These are phyloP conservation scores for Molossus alvarezi DNA, from an alignment of 2,797 vertebrate species.

Conservation along the genomic window DNA sequence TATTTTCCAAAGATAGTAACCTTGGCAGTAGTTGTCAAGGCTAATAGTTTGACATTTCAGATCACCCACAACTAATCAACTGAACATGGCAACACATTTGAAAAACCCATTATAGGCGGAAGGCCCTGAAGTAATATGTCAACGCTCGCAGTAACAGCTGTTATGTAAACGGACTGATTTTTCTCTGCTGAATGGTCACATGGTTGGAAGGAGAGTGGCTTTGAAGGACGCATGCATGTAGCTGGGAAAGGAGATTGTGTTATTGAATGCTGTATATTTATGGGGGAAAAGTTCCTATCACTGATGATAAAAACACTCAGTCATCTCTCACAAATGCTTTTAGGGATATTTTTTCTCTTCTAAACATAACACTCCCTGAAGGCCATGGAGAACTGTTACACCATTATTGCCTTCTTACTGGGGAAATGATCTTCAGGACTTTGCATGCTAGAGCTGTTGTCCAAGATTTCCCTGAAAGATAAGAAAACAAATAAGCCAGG, in stretches of 20 bases:
- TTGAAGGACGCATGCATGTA: conserved; percentile 59
- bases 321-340: conserved; percentile 72
- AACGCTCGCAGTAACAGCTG: conserved; percentile 73
- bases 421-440: conserved; percentile 36
- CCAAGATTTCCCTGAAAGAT: conserved; percentile 62
- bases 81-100: conserved; percentile 88
- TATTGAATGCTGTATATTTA: conserved; percentile 76
- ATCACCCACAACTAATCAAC: conserved; percentile 90
- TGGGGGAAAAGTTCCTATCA: conserved; percentile 75
- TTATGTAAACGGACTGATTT: conserved; percentile 77
- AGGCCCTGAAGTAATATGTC: conserved; percentile 83
- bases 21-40: conserved; percentile 86
- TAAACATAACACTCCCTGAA: conserved; percentile 34
- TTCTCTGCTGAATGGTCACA: conserved; percentile 69
- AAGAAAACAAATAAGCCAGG: neutral
- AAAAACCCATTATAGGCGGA: conserved; percentile 87
- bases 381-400: conserved; percentile 47
- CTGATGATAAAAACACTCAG: conserved; percentile 75
- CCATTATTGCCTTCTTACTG: conserved; percentile 55
- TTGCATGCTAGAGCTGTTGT: neutral
- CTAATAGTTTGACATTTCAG: conserved; percentile 92
- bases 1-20: conserved; percentile 83
- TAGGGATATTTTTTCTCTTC: conserved; percentile 66
- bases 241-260: conserved; percentile 52
- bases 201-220: conserved; percentile 72